Evolutionary conservation across 2,113 vertebrate species (phyloP).

Genomic region (Dicentrarchus labrax): DNA sequence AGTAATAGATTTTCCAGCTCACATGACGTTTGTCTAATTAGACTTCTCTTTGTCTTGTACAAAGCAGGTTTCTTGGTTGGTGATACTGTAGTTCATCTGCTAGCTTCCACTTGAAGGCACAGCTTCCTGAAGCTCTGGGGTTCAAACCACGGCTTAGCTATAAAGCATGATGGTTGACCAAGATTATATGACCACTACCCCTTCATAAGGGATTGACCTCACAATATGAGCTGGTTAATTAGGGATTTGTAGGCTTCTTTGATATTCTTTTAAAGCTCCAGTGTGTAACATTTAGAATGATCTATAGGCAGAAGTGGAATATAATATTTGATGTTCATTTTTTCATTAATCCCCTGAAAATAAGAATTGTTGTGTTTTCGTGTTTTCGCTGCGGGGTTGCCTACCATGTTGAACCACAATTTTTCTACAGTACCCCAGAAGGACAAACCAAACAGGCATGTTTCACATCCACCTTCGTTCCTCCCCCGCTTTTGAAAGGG

Average conservation of each 20-base stretch:
- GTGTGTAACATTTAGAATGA: background rate
- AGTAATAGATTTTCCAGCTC: slow-evolving; percentile 24
- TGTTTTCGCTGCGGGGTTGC: too few relatives aligned
- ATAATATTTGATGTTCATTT: too few relatives aligned
- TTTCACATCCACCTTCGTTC: too few relatives aligned
- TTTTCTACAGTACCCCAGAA: too few relatives aligned
- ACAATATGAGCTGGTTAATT: background rate
- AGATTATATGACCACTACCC: background rate
- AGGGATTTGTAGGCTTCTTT: background rate
- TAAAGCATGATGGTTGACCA: background rate
- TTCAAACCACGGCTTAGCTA: slow-evolving; percentile 12
- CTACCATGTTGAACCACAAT: too few relatives aligned
- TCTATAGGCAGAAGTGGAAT: too few relatives aligned
- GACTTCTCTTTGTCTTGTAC: slow-evolving; percentile 12
- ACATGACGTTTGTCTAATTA: slow-evolving; percentile 10
- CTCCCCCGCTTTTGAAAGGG: too few relatives aligned
- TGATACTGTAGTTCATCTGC: slow-evolving; percentile 1
- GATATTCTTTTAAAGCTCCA: background rate
- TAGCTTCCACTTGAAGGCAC: background rate
- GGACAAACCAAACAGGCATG: too few relatives aligned
- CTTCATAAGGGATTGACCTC: background rate
- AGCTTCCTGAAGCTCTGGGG: background rate
- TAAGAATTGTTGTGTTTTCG: too few relatives aligned
- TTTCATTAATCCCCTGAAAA: too few relatives aligned
- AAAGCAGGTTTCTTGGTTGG: background rate